Evolutionary conservation across 2,113 vertebrate species (phyloP).

Genomic region (Serinus canaria): DNA sequence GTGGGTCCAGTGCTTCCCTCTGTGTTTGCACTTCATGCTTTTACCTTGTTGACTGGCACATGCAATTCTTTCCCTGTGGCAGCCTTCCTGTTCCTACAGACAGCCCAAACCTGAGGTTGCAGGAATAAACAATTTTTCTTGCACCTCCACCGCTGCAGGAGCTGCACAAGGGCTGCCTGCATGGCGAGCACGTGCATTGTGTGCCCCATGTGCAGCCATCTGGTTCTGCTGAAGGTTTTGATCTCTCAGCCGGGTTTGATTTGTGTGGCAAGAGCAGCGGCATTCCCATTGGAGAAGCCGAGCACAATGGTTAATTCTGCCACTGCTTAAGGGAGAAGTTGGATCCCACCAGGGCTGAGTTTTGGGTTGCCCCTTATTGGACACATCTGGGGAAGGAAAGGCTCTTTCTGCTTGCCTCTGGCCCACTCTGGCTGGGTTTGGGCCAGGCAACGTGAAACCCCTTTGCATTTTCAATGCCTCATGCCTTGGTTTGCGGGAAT

Average conservation of each 20-base stretch:
- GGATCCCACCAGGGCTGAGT: constrained; percentile 51
- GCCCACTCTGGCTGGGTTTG: background rate
- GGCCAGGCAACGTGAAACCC: constrained; percentile 46
- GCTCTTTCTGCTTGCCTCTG: background rate
- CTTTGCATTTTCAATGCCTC: background rate
- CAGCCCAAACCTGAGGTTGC: background rate
- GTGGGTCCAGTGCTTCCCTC: background rate
- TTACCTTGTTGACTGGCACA: accelerated
- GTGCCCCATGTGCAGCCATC: constrained; percentile 52
- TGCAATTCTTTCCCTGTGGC: background rate
- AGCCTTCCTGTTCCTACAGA: background rate
- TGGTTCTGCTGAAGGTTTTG: constrained; percentile 63
- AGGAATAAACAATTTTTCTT: background rate
- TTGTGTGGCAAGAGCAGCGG: constrained; percentile 6
- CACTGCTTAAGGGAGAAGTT: constrained; percentile 45
- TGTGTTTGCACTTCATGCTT: accelerated
- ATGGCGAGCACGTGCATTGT: background rate
- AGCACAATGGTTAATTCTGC: background rate
- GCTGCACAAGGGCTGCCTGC: background rate
- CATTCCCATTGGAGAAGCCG: background rate
- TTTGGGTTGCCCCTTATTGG: constrained; percentile 62
- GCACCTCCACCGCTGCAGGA: background rate
- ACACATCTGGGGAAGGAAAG: constrained; percentile 49
- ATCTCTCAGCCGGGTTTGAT: constrained; percentile 59
- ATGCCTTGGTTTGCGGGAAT: background rate